Percentiles rank a stretch among this genome's conserved stretches.
Evolutionary conservation across 2,888 invertebrate genomes (phyloP).

Genomic region (Sarcophaga caerulescens): DNA sequence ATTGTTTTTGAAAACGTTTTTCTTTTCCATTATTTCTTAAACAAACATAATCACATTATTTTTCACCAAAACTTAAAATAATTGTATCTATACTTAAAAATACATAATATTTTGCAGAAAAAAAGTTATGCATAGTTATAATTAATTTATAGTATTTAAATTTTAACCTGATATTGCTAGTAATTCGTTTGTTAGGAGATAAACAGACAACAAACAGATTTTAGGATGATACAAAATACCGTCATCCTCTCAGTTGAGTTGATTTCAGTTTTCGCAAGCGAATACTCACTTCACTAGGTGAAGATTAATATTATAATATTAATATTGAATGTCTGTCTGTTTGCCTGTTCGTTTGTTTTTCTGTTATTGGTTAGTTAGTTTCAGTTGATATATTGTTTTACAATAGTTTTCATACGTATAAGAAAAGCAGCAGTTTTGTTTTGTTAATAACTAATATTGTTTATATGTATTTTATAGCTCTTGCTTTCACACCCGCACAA

Average conservation of each 20-base stretch:
- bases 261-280: background rate
- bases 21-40: slow-evolving; percentile 52
- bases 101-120: slow-evolving; percentile 50
- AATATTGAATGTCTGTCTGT: background rate
- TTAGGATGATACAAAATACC: background rate
- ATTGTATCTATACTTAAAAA: slow-evolving; percentile 65
- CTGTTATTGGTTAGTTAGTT: background rate
- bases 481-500: slow-evolving; percentile 45
- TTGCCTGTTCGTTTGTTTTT: background rate
- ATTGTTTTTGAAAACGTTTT: slow-evolving; percentile 61
- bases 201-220: slow-evolving; percentile 21
- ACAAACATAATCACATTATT: slow-evolving; percentile 67
- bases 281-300: no score
- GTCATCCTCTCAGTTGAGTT: slow-evolving; percentile 15
- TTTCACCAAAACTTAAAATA: slow-evolving; percentile 65
- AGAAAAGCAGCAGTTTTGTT: slow-evolving; percentile 36
- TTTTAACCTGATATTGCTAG: slow-evolving; percentile 61
- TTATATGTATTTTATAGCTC: slow-evolving; percentile 29
- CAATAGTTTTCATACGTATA: background rate
- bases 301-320: no score
- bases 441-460: slow-evolving; percentile 43
- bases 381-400: background rate
- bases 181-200: slow-evolving; percentile 48
- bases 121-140: slow-evolving; percentile 3
- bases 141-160: slow-evolving; percentile 1